phyloP scores from a whole-genome alignment of 2,797 vertebrate genomes.

The Chromis chromis region DNA sequence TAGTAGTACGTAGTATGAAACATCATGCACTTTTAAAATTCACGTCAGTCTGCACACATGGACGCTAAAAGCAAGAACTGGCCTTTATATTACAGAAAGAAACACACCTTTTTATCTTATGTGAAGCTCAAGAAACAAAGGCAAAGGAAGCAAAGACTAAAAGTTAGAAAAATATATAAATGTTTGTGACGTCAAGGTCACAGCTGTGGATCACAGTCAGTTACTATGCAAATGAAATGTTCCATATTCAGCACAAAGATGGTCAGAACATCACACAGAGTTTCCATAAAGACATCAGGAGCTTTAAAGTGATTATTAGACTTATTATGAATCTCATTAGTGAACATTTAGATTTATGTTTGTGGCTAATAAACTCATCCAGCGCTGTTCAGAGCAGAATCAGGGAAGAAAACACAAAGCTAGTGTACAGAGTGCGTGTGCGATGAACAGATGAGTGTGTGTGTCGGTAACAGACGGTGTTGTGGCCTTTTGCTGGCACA shows the following conservation, averaged over 20 bases:
- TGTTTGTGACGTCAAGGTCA: too few species aligned
- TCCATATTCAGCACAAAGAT: not conserved
- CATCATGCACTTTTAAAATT: too few species aligned
- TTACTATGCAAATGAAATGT: slow-evolving; percentile 12
- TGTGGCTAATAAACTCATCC: not conserved
- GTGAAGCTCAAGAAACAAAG: too few species aligned
- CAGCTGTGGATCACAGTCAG: slow-evolving; percentile 5
- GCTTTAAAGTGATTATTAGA: not conserved
- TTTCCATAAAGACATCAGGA: not conserved
- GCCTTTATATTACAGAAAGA: not conserved
- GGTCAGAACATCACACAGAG: too few species aligned
- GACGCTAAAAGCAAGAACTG: too few species aligned
- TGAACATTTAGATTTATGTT: not conserved
- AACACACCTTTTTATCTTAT: not conserved
- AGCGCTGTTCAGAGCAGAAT: not conserved
- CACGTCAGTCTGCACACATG: too few species aligned
- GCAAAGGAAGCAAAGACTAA: too few species aligned
- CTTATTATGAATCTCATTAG: too few species aligned
- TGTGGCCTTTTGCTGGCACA: slow-evolving; percentile 65
- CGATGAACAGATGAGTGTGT: slow-evolving; percentile 16
- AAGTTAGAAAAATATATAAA: too few species aligned
- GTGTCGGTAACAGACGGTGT: slow-evolving; percentile 58
- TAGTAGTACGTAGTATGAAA: too few species aligned
- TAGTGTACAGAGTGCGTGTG: not conserved
- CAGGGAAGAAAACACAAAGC: slow-evolving; percentile 7